These are phyloP conservation scores for Timema cristinae DNA, from an alignment of 2,888 invertebrate species.

Conservation along the genomic window DNA sequence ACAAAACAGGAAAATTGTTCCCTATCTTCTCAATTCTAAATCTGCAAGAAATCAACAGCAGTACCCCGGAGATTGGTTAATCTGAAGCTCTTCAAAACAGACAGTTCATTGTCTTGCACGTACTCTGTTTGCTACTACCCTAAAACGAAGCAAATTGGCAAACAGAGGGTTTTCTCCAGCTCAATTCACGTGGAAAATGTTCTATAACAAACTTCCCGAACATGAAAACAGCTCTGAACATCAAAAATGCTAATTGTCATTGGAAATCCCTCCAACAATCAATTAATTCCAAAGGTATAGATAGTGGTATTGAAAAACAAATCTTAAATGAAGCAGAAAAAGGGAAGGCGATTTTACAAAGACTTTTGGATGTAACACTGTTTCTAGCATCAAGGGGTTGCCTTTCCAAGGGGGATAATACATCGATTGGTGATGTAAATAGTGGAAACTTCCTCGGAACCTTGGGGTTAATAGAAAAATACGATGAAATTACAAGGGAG, in stretches of 20 bases:
- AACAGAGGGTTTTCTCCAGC: neutral
- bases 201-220: no score
- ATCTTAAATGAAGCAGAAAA: no score
- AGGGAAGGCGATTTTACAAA: no score
- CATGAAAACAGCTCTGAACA: no score
- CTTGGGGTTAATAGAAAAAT: no score
- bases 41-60: neutral
- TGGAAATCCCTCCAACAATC: neutral
- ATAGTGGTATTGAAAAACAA: no score
- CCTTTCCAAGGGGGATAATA: neutral
- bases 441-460: no score
- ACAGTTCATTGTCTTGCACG: neutral
- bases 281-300: neutral
- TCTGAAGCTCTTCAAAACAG: no score
- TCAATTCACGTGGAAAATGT: neutral
- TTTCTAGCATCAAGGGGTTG: constrained; percentile 2
- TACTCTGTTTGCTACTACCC: neutral
- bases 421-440: neutral
- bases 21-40: neutral
- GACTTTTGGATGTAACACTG: neutral
- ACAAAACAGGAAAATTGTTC: neutral
- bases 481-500: no score
- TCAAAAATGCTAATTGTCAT: neutral
- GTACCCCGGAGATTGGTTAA: no score
- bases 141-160: neutral